phyloP scores from a whole-genome alignment of 2,113 vertebrate genomes.

The human region GRCh38 chr19:49165001-49165500 shows the following conservation, averaged over 20 bases:
- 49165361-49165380: not conserved
- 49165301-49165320: not conserved
- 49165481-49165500: not conserved
- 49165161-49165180: not conserved
- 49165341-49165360: not conserved
- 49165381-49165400: not conserved
- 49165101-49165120: not conserved
- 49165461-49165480: not conserved
- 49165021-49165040: no score
- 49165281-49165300: not conserved
- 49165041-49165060: not conserved
- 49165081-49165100: not conserved
- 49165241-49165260: not conserved
- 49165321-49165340: not conserved
- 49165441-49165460: conserved; percentile 29
- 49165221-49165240: not conserved
- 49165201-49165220: not conserved
- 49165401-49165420: not conserved
- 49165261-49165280: not conserved
- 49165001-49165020: no score
- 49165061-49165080: not conserved
- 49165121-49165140: not conserved
- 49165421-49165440: not conserved
- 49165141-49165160: not conserved
- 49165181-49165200: not conserved